Evolutionary conservation across 1,140 invertebrate species (phyloP).

Genomic region (Pectinophora gossypiella): DNA sequence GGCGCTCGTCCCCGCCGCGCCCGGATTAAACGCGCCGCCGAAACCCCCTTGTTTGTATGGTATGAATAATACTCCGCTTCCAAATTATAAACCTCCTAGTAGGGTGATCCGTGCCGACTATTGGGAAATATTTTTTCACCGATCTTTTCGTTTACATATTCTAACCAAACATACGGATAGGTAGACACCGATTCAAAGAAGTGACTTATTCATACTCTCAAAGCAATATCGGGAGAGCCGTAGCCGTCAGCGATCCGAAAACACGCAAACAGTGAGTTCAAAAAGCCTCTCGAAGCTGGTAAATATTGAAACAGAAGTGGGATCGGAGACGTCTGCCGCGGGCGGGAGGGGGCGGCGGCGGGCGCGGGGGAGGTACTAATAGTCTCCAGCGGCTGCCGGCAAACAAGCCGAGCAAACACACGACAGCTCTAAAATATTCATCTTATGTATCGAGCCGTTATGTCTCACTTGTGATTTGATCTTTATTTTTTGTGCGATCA

Average conservation of each 20-base stretch:
- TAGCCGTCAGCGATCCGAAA: slow-evolving; percentile 70
- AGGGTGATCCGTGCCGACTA: not conserved
- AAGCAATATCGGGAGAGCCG: slow-evolving; percentile 62
- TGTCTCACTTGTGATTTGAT: slow-evolving; percentile 8
- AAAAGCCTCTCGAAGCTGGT: slow-evolving; percentile 71
- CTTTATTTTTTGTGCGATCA: not conserved
- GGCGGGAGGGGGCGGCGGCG: slow-evolving; percentile 14
- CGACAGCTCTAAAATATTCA: slow-evolving; percentile 65
- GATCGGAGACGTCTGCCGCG: slow-evolving; percentile 58
- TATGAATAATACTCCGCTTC: slow-evolving; percentile 27
- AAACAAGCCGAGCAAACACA: slow-evolving; percentile 61
- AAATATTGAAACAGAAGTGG: slow-evolving; percentile 74
- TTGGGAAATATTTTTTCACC: slow-evolving; percentile 20
- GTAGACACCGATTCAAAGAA: slow-evolving; percentile 45
- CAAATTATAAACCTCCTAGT: slow-evolving; percentile 16
- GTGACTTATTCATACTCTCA: slow-evolving; percentile 64
- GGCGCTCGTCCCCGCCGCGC: slow-evolving; percentile 48
- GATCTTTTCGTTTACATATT: slow-evolving; percentile 30
- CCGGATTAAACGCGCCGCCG: slow-evolving; percentile 55
- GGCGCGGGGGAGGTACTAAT: slow-evolving; percentile 48
- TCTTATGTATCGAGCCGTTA: slow-evolving; percentile 51
- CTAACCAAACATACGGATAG: slow-evolving; percentile 33
- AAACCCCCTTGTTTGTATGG: slow-evolving; percentile 39
- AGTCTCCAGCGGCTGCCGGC: slow-evolving; percentile 63
- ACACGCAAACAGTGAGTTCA: slow-evolving; percentile 71